Percentiles rank a stretch among this genome's conserved stretches.
Conservation (phyloP, 2,113 vertebrate species). For the Stercorarius parasiticus region DNA sequence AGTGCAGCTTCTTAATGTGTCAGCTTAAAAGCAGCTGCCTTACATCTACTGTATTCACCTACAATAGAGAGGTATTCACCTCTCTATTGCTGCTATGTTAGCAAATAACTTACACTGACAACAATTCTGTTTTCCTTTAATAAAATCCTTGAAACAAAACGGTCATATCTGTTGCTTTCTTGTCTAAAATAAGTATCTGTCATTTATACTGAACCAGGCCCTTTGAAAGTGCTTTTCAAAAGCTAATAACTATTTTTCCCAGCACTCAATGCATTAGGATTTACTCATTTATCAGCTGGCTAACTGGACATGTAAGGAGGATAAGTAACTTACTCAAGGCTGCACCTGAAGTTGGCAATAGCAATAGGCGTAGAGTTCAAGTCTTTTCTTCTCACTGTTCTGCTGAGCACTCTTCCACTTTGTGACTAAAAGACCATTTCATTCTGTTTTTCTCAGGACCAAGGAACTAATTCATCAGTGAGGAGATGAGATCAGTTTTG, state of each 20-base stretch:
- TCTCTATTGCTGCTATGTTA: neutral
- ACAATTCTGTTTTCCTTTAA: constrained; percentile 21
- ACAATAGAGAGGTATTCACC: neutral
- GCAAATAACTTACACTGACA: constrained; percentile 44
- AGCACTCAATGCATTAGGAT: neutral
- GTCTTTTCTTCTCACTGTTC: neutral
- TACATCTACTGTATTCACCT: neutral
- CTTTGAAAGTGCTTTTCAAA: constrained; percentile 32
- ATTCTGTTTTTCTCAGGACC: neutral
- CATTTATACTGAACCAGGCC: neutral
- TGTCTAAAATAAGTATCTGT: constrained; percentile 6
- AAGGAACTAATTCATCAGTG: neutral
- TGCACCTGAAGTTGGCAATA: neutral
- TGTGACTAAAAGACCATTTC: neutral
- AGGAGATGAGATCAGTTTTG: neutral
- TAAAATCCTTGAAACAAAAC: constrained; percentile 46
- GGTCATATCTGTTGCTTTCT: neutral
- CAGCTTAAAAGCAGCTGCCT: constrained; percentile 1
- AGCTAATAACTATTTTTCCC: constrained; percentile 9
- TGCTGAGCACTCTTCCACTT: neutral
- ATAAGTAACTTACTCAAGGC: neutral
- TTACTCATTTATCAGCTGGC: constrained; percentile 22
- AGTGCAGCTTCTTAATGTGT: constrained; percentile 27
- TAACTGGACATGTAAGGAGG: neutral
- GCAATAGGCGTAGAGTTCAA: neutral